These are phyloP conservation scores for Trididemnum miniatum DNA, from an alignment of 23 tunicate genomes.

Conservation along the genomic window DNA sequence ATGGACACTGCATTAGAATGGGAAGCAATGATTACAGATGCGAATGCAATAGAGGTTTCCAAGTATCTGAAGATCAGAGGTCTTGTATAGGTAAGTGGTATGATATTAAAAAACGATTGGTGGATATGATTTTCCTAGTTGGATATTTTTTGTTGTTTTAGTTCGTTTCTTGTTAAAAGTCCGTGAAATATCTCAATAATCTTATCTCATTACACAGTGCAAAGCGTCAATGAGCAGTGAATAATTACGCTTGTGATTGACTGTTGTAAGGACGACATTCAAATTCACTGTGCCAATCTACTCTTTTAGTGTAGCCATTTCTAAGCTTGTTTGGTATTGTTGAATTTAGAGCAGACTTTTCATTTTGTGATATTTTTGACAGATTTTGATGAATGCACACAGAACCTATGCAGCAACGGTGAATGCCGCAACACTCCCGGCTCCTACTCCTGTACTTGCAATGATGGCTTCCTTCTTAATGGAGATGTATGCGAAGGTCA, in stretches of 20 bases:
- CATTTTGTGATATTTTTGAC: not conserved
- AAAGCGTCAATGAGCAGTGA: too few relatives aligned
- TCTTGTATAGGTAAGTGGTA: slow-evolving; percentile 64
- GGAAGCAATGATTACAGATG: slow-evolving; percentile 86
- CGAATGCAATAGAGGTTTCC: slow-evolving; percentile 76
- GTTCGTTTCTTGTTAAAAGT: not conserved
- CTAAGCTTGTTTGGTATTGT: not conserved
- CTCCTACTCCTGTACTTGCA: slow-evolving; percentile 81
- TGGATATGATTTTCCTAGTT: too few relatives aligned
- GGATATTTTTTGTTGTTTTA: too few relatives aligned
- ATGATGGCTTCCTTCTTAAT: slow-evolving; percentile 74
- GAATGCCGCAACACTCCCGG: slow-evolving; percentile 94
- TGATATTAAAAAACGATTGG: too few relatives aligned
- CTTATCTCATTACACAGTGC: too few relatives aligned
- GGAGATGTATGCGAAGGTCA: slow-evolving; percentile 99
- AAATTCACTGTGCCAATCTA: too few relatives aligned
- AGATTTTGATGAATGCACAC: slow-evolving; percentile 90
- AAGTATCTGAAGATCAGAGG: slow-evolving; percentile 60
- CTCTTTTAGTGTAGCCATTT: too few relatives aligned
- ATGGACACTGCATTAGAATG: slow-evolving; percentile 91
- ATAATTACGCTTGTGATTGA: too few relatives aligned
- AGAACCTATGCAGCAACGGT: slow-evolving; percentile 89
- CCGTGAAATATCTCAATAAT: too few relatives aligned
- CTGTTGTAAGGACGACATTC: too few relatives aligned
- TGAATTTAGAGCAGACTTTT: not conserved